Percentiles rank a stretch among this genome's conserved stretches.
phyloP scores from a whole-genome alignment of 2,113 vertebrate genomes.

The Pterocles burchelli region DNA sequence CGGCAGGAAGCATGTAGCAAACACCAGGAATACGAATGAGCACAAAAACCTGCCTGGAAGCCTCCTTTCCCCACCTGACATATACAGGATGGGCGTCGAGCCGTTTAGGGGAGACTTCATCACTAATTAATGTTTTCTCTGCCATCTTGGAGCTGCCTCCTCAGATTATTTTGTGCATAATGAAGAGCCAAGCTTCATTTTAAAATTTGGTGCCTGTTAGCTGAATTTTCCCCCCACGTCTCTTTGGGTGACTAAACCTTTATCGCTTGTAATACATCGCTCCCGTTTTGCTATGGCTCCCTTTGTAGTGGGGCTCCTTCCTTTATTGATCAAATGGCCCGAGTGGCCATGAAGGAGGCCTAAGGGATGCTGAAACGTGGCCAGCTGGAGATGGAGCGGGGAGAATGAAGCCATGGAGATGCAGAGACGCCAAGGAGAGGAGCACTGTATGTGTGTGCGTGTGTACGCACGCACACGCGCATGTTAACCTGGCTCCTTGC shows the following conservation, averaged over 20 bases:
- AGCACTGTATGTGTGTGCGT: background rate
- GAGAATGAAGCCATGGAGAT: background rate
- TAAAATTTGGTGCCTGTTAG: background rate
- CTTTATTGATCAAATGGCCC: background rate
- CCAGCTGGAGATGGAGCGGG: background rate
- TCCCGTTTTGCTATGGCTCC: background rate
- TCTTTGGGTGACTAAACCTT: constrained; percentile 33
- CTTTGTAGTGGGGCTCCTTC: background rate
- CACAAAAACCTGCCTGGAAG: background rate
- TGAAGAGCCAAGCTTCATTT: constrained; percentile 12
- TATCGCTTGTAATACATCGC: background rate
- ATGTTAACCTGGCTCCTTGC: background rate
- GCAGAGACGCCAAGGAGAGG: background rate
- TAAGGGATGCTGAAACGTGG: background rate
- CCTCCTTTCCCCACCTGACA: constrained; percentile 3
- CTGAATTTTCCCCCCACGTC: background rate
- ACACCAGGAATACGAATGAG: background rate
- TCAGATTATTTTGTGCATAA: constrained; percentile 11
- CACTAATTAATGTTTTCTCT: constrained; percentile 40
- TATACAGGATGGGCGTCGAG: background rate
- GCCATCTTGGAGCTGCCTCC: constrained; percentile 32
- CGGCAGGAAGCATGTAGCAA: background rate
- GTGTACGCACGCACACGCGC: fast-evolving
- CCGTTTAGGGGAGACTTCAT: constrained; percentile 29
- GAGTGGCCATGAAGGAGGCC: background rate